phyloP scores from a whole-genome alignment of 2,113 vertebrate species.

The human (Homo sapiens) region GRCh38 chr6:68093501-68094000 shows the following conservation, averaged over 20 bases:
- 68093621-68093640: background rate
- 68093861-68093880: background rate
- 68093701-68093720: background rate
- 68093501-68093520: background rate
- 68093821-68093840: background rate
- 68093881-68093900: background rate
- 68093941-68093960: background rate
- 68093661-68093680: background rate
- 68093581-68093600: background rate
- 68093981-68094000: background rate
- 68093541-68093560: background rate
- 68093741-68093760: background rate
- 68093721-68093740: background rate
- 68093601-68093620: background rate
- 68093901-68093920: background rate
- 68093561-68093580: background rate
- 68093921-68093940: background rate
- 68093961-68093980: background rate
- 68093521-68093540: background rate
- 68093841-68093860: background rate
- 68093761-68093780: background rate
- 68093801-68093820: background rate
- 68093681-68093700: background rate
- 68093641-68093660: background rate
- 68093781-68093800: background rate